Conservation (phyloP, 1,140 invertebrate genomes). For the Lepidurus couesii region DNA sequence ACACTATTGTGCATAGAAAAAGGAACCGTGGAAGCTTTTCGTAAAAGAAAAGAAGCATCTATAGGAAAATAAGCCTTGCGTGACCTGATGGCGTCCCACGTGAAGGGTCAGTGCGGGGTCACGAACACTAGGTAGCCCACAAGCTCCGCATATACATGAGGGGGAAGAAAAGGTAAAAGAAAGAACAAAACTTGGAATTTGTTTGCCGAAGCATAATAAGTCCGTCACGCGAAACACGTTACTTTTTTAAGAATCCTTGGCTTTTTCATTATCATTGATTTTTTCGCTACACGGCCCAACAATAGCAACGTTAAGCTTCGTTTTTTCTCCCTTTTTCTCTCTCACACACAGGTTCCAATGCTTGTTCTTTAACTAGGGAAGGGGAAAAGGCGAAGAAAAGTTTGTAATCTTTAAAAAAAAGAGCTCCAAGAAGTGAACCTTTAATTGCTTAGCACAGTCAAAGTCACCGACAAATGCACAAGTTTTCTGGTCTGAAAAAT, state of each 20-base stretch:
- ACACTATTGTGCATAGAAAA: neutral
- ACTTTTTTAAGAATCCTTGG: neutral
- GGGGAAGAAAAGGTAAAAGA: neutral
- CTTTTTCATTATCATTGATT: conserved; percentile 15
- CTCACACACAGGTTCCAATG: neutral
- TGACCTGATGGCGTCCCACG: conserved; percentile 1
- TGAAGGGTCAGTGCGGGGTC: neutral
- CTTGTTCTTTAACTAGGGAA: neutral
- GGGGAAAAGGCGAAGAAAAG: neutral
- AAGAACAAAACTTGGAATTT: neutral
- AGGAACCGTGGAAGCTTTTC: neutral
- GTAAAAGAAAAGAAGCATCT: neutral
- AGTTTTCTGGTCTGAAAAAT: conserved; percentile 5
- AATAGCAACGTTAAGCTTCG: neutral
- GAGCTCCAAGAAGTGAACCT: conserved; percentile 9
- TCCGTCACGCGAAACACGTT: neutral
- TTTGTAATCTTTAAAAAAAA: neutral
- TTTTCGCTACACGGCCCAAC: neutral
- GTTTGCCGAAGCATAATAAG: neutral
- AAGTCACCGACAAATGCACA: conserved; percentile 18
- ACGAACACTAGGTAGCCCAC: conserved; percentile 17
- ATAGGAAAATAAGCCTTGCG: neutral
- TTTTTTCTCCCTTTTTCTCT: neutral
- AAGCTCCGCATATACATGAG: conserved; percentile 1
- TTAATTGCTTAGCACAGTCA: conserved; percentile 4